These are phyloP conservation scores for Eueremaeus valkanovi DNA, from an alignment of 2,888 invertebrate species.

Conservation along the genomic window DNA sequence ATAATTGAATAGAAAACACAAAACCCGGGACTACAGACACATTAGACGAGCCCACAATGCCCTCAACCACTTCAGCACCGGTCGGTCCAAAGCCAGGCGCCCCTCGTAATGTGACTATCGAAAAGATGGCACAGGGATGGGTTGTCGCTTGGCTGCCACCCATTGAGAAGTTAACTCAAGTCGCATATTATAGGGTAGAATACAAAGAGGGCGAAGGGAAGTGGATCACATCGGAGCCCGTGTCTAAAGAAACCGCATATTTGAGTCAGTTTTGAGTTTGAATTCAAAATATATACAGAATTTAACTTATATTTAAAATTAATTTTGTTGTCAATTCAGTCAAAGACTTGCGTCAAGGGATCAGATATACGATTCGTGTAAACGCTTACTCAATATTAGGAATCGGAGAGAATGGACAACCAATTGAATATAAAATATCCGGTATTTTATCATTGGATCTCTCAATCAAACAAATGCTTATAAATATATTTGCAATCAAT, in stretches of 20 bases:
- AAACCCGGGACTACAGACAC: slow-evolving; percentile 15
- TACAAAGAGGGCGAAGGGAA: slow-evolving; percentile 68
- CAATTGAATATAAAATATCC: slow-evolving; percentile 62
- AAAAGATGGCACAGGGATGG: slow-evolving; percentile 82
- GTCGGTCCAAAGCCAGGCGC: slow-evolving; percentile 85
- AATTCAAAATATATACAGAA: not conserved
- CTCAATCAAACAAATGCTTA: not conserved
- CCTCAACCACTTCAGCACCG: slow-evolving; percentile 42
- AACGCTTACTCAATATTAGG: slow-evolving; percentile 79
- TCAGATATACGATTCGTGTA: slow-evolving; percentile 64
- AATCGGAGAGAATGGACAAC: slow-evolving; percentile 73
- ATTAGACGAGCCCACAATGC: slow-evolving; percentile 20
- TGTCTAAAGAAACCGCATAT: slow-evolving; percentile 71
- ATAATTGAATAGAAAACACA: slow-evolving; percentile 12
- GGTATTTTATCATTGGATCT: slow-evolving; percentile 26
- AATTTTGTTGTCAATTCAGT: slow-evolving; percentile 1
- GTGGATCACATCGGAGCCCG: slow-evolving; percentile 45
- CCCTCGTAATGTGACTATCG: slow-evolving; percentile 83
- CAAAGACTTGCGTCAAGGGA: slow-evolving; percentile 47
- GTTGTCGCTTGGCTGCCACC: slow-evolving; percentile 79
- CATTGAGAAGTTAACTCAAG: slow-evolving; percentile 60
- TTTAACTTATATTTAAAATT: not conserved
- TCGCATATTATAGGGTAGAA: slow-evolving; percentile 85
- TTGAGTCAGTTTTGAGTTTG: slow-evolving; percentile 61
- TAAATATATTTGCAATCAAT: no score